Conservation (phyloP, 2,113 vertebrate genomes). For the Desmodus rotundus region DNA sequence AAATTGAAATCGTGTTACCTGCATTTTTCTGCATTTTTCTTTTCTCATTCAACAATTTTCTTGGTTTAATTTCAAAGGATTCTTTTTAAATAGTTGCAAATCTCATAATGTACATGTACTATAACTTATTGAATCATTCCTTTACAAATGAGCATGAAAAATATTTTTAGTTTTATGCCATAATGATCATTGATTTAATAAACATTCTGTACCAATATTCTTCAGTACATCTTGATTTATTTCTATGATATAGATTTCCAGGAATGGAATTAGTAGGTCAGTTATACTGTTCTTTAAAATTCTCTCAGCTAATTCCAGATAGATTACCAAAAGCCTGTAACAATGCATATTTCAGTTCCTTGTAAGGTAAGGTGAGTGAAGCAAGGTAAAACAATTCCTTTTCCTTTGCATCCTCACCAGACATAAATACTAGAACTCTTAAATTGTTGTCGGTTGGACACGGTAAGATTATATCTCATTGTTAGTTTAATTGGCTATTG, state of each 20-base stretch:
- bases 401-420: not conserved
- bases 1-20: not conserved
- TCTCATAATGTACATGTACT: not conserved
- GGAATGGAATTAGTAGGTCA: not conserved
- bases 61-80: not conserved
- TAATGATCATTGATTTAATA: not conserved
- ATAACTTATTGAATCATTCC: not conserved
- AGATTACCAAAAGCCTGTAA: not conserved
- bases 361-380: not conserved
- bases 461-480: not conserved
- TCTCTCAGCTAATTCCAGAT: not conserved
- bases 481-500: constrained; percentile 4
- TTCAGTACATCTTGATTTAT: not conserved
- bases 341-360: not conserved
- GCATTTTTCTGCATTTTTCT: not conserved
- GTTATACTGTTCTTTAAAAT: not conserved
- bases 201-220: not conserved
- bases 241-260: not conserved
- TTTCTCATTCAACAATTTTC: not conserved
- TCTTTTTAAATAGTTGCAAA: not conserved
- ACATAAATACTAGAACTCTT: constrained; percentile 1
- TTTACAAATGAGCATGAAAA: not conserved
- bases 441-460: not conserved
- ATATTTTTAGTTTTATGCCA: not conserved
- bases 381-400: not conserved